Conservation (phyloP, 2,888 invertebrate species). For the Phaonia tiefii region DNA sequence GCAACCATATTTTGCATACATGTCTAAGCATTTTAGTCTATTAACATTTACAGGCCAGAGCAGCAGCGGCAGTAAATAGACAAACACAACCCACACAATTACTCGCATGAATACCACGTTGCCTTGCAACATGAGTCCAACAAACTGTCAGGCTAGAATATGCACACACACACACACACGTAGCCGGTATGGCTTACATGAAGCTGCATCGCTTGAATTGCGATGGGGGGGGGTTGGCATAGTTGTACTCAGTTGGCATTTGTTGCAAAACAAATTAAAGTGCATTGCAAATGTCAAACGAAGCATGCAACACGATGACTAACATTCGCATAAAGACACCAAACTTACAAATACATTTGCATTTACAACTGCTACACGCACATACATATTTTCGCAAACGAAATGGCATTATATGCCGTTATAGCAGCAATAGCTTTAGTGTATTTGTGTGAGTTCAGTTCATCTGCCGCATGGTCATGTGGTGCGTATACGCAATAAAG, state of each 20-base stretch:
- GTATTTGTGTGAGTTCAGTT: neutral
- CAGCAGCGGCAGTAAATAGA: neutral
- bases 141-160: neutral
- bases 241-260: constrained; percentile 47
- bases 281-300: constrained; percentile 65
- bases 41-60: constrained; percentile 56
- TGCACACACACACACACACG: neutral
- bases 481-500: constrained; percentile 3
- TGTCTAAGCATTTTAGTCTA: constrained; percentile 63
- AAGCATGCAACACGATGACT: constrained; percentile 49
- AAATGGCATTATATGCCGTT: constrained; percentile 48
- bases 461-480: neutral
- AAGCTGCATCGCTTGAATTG: neutral
- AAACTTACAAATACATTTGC: neutral
- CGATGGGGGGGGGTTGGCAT: neutral
- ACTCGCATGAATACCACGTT: neutral
- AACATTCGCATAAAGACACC: constrained; percentile 53
- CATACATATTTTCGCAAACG: neutral
- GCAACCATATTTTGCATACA: constrained; percentile 51
- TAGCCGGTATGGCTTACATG: neutral
- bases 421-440: constrained; percentile 43
- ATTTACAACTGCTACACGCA: neutral
- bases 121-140: too few species aligned
- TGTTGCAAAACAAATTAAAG: constrained; percentile 65
- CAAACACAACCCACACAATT: constrained; percentile 2